Conservation (phyloP, 2,888 invertebrate species). For the Euclidia mi region DNA sequence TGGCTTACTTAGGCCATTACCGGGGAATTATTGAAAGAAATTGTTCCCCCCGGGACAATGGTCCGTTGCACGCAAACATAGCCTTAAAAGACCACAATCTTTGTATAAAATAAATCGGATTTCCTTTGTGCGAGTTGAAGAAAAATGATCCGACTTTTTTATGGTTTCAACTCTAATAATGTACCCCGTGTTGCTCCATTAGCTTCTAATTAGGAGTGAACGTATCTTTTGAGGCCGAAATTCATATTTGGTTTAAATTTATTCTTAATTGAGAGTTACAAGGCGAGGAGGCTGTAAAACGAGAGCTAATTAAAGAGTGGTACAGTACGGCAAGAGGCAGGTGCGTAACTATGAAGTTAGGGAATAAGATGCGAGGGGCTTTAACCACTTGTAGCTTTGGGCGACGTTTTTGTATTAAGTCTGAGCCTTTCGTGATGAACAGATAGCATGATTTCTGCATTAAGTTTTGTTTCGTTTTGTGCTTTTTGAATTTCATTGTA, state of each 20-base stretch:
- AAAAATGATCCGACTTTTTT: conserved; percentile 69
- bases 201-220: conserved; percentile 68
- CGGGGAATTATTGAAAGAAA: conserved; percentile 76
- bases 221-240: conserved; percentile 59
- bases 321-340: neutral
- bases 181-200: conserved; percentile 69
- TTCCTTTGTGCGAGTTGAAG: conserved; percentile 37
- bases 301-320: conserved; percentile 46
- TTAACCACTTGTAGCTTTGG: conserved; percentile 3
- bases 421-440: neutral
- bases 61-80: conserved; percentile 33
- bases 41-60: conserved; percentile 62
- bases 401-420: neutral
- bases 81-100: conserved; percentile 31
- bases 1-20: conserved; percentile 78
- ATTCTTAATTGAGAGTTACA: conserved; percentile 55
- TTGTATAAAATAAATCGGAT: conserved; percentile 33
- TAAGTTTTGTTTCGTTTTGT: neutral
- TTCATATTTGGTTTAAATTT: conserved; percentile 50
- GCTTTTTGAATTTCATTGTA: no score
- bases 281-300: conserved; percentile 33
- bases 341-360: neutral
- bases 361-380: neutral
- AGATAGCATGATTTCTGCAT: neutral
- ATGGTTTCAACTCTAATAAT: conserved; percentile 65